A percentile compares a stretch with the other conserved stretches of the same genome.
These are phyloP conservation scores for Cirrhinus molitorella DNA, from an alignment of 2,797 vertebrate genomes.

Conservation along the genomic window DNA sequence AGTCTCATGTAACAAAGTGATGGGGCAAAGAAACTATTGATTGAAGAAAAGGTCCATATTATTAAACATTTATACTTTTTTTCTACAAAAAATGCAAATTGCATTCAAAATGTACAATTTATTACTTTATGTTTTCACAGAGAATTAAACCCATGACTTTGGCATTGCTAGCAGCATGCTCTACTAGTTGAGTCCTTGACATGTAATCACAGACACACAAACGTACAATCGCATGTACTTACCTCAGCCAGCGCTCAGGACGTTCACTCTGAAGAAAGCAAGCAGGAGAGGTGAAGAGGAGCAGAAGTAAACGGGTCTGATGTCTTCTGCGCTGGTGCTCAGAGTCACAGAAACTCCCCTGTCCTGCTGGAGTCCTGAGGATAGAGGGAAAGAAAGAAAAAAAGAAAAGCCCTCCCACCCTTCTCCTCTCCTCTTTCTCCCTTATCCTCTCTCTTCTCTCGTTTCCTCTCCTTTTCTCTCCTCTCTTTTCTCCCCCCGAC, in stretches of 20 bases:
- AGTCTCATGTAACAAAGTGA: slow-evolving; percentile 1
- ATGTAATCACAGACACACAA: slow-evolving; percentile 28
- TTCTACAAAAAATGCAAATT: not conserved
- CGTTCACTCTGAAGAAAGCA: slow-evolving; percentile 17
- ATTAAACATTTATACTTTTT: not conserved
- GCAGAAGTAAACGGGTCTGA: slow-evolving; percentile 10
- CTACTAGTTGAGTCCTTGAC: slow-evolving; percentile 8
- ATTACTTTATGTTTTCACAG: not conserved
- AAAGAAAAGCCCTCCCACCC: slow-evolving; percentile 43
- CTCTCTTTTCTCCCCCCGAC: slow-evolving; percentile 42
- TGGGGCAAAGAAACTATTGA: slow-evolving; percentile 8
- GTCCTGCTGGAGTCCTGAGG: slow-evolving; percentile 51
- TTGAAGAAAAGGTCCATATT: not conserved
- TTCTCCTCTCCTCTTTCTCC: slow-evolving; percentile 40
- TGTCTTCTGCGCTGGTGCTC: slow-evolving; percentile 37
- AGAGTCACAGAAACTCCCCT: slow-evolving; percentile 42
- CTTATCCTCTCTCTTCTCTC: slow-evolving; percentile 26
- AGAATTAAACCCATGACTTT: not conserved
- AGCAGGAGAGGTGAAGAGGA: slow-evolving; percentile 14
- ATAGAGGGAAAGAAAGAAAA: slow-evolving; percentile 28
- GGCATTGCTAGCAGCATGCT: not conserved
- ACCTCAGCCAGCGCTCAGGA: slow-evolving; percentile 27
- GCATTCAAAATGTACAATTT: not conserved
- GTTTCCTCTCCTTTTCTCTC: slow-evolving; percentile 23
- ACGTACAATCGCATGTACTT: slow-evolving; percentile 20